These are phyloP conservation scores for Rhynchonema sp. DNA, from an alignment of 2,888 invertebrate genomes.

Conservation along the genomic window DNA sequence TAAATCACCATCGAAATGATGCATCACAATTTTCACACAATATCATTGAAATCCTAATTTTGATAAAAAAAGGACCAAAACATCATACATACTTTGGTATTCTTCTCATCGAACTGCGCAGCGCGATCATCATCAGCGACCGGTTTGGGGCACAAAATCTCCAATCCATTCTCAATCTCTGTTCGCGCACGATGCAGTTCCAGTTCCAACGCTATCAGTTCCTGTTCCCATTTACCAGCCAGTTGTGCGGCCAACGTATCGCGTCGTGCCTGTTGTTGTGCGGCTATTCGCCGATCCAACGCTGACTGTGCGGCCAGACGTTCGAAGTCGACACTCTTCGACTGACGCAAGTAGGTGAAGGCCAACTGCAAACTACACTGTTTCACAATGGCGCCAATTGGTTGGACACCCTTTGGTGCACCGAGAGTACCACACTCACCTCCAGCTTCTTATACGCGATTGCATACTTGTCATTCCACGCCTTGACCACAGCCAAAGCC, in stretches of 20 bases:
- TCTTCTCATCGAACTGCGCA: too few species aligned
- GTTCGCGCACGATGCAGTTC: too few species aligned
- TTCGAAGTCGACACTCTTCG: not conserved
- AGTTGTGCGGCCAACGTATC: not conserved
- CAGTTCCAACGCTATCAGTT: too few species aligned
- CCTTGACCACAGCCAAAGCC: not conserved
- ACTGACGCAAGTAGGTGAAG: not conserved
- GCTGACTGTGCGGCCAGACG: not conserved
- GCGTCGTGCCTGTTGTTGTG: not conserved
- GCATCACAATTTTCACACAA: too few species aligned
- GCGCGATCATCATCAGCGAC: too few species aligned
- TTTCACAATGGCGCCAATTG: too few species aligned
- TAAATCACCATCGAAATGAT: too few species aligned
- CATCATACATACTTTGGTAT: too few species aligned
- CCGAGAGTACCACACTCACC: not conserved
- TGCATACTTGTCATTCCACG: not conserved
- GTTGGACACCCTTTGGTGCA: too few species aligned
- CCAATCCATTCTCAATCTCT: not conserved
- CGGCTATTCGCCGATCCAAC: not conserved
- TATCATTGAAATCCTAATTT: too few species aligned
- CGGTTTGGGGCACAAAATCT: not conserved
- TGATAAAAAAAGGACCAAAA: too few species aligned
- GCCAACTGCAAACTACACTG: not conserved
- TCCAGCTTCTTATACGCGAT: not conserved
- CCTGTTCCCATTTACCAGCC: too few species aligned